phyloP scores from a whole-genome alignment of 2,888 invertebrate species.

The Megalurothrips usitatus region DNA sequence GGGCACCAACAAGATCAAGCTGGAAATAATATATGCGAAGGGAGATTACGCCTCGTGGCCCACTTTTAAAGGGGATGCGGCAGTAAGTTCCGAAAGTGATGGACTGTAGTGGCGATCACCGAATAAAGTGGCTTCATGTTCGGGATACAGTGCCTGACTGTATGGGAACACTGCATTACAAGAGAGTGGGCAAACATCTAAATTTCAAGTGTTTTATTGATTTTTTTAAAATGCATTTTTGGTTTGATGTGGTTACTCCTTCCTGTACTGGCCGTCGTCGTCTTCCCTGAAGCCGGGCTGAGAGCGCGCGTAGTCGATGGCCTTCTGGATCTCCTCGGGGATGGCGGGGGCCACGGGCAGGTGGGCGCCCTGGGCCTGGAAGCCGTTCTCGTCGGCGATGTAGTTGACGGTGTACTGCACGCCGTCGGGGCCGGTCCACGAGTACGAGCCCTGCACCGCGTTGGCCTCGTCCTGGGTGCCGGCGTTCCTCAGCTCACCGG shows the following conservation, averaged over 20 bases:
- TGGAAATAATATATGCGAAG: no score
- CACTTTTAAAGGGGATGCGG: no score
- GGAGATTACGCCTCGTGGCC: no score
- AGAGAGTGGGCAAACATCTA: no score
- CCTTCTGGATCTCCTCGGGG: conserved; percentile 57
- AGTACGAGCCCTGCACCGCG: conserved; percentile 35
- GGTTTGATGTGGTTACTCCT: background rate
- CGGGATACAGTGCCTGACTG: background rate
- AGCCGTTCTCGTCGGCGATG: conserved; percentile 62
- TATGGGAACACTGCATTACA: no score
- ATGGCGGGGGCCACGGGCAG: conserved; percentile 73
- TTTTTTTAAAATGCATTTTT: background rate
- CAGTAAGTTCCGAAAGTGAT: no score
- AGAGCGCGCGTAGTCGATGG: conserved; percentile 35
- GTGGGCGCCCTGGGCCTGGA: conserved; percentile 70
- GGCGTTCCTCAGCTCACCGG: conserved; percentile 43
- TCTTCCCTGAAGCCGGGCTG: conserved; percentile 17
- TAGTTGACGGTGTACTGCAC: conserved; percentile 35
- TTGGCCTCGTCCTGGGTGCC: conserved; percentile 34
- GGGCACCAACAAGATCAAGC: no score
- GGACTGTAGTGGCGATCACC: no score
- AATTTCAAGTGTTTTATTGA: background rate
- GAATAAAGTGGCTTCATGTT: background rate
- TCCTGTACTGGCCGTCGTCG: conserved; percentile 7
- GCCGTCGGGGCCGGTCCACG: conserved; percentile 37